phyloP scores from a whole-genome alignment of 1,140 invertebrate genomes.

The Drosophila kurseongensis region DNA sequence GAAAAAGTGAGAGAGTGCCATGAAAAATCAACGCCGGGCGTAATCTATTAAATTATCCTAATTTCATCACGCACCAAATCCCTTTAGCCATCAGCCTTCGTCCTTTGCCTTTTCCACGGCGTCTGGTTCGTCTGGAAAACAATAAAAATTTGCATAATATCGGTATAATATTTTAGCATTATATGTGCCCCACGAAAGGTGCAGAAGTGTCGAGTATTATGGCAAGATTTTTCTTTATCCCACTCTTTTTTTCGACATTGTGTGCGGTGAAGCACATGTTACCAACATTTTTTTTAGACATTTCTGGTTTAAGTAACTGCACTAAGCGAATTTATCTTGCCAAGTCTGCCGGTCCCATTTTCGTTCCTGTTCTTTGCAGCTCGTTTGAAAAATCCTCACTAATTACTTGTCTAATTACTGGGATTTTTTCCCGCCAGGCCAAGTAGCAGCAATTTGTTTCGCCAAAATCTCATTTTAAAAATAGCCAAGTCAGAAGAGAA shows the following conservation, averaged over 20 bases:
- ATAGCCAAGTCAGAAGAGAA: constrained; percentile 40
- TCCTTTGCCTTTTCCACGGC: constrained; percentile 15
- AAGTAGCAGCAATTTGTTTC: constrained; percentile 76
- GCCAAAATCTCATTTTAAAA: constrained; percentile 60
- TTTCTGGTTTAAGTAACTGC: constrained; percentile 31
- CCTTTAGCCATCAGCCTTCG: constrained; percentile 66
- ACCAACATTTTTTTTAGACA: constrained; percentile 21
- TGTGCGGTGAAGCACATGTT: constrained; percentile 61
- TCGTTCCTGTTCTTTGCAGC: constrained; percentile 33
- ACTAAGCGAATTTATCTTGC: constrained; percentile 48
- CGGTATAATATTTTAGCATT: constrained; percentile 83
- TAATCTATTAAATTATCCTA: constrained; percentile 84
- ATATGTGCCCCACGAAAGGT: constrained; percentile 65
- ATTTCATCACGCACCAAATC: constrained; percentile 83
- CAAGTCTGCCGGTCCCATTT: background rate
- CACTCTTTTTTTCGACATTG: constrained; percentile 12
- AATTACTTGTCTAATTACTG: constrained; percentile 78
- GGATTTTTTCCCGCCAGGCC: constrained; percentile 55
- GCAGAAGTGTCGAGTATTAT: constrained; percentile 68
- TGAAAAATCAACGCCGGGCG: constrained; percentile 78
- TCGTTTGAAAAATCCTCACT: constrained; percentile 61
- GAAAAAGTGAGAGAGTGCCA: constrained; percentile 24
- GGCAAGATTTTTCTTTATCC: constrained; percentile 27
- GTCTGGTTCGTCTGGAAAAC: constrained; percentile 60
- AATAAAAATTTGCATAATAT: constrained; percentile 84